Conservation (phyloP, 92 coral and sea anemone species). For the Montipora capitata region DNA sequence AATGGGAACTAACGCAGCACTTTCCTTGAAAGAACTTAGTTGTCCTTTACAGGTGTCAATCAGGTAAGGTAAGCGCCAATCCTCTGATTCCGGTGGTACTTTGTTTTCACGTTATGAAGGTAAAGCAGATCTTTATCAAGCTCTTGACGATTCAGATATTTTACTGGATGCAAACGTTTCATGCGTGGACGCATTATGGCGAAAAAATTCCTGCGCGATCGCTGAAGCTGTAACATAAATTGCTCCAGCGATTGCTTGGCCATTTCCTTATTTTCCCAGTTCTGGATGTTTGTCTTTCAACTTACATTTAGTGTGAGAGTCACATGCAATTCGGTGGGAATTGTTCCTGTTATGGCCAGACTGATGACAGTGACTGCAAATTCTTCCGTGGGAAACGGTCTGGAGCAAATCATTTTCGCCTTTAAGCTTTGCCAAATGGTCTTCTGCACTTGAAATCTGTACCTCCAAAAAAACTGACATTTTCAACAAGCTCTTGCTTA, state of each 20-base stretch:
- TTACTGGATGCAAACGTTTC: slow-evolving; percentile 28
- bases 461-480: slow-evolving; percentile 60
- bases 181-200: slow-evolving; percentile 52
- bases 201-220: slow-evolving; percentile 50
- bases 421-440: slow-evolving; percentile 53
- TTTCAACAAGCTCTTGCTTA: slow-evolving; percentile 52
- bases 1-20: slow-evolving; percentile 20
- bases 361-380: slow-evolving; percentile 57
- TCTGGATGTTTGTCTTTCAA: slow-evolving; percentile 57
- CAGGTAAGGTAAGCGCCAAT: slow-evolving; percentile 48
- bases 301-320: slow-evolving; percentile 49
- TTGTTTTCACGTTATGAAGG: slow-evolving; percentile 50
- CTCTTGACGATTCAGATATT: slow-evolving; percentile 44
- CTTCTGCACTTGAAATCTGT: slow-evolving; percentile 52
- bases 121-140: slow-evolving; percentile 54
- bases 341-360: slow-evolving; percentile 49
- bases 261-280: slow-evolving; percentile 44
- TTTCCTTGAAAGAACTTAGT: slow-evolving; percentile 21
- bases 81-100: slow-evolving; percentile 59
- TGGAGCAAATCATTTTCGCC: slow-evolving; percentile 48
- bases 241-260: slow-evolving; percentile 51
- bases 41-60: slow-evolving; percentile 33
- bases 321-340: slow-evolving; percentile 41
- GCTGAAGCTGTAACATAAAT: slow-evolving; percentile 43
- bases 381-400: slow-evolving; percentile 46